Conservation (phyloP, 23 tunicate species). For the Phallusia fumigata region DNA sequence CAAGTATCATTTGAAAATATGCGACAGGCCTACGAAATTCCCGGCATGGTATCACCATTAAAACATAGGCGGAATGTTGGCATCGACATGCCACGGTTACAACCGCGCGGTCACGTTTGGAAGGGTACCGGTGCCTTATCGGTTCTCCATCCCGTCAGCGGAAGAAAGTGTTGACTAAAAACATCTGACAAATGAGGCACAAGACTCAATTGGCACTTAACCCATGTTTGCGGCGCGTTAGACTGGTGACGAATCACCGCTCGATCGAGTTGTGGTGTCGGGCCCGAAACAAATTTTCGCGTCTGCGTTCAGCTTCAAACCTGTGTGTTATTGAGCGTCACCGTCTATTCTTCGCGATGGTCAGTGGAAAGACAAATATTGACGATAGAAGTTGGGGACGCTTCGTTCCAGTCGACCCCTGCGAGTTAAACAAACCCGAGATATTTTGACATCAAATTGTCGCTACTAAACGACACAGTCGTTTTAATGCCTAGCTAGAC, state of each 20-base stretch:
- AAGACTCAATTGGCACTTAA: neutral
- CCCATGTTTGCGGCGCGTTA: neutral
- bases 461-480: no score
- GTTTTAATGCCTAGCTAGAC: no score
- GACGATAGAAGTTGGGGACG: neutral
- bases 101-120: neutral
- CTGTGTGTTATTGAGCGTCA: neutral
- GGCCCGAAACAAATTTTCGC: neutral
- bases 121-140: neutral
- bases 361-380: slow-evolving; percentile 2
- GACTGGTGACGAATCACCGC: neutral
- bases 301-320: neutral
- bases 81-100: neutral
- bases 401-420: no score
- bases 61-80: neutral
- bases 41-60: neutral
- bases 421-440: no score
- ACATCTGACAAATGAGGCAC: neutral
- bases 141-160: neutral
- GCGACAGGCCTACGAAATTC: no score
- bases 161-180: slow-evolving; percentile 4
- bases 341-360: neutral
- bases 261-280: neutral
- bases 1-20: no score
- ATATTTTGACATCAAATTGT: no score